Base-by-base conservation (phyloP, 2,888 invertebrate species). In the Cepaea hortensis region DNA sequence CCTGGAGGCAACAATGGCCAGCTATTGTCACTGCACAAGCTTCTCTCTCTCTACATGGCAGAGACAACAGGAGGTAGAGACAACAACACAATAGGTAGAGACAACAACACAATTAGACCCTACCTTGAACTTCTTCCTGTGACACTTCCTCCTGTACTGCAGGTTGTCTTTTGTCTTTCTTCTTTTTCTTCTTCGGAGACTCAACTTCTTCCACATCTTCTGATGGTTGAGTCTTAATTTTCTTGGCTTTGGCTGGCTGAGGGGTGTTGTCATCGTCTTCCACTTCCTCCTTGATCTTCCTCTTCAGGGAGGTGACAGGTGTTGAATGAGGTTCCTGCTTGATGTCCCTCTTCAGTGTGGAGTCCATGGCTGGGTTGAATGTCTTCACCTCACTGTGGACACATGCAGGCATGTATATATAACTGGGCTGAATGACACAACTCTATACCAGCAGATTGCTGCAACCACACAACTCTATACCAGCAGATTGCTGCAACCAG, bases 311-410 rank as follows among this genome's bases (percentile, higher is more conserved):
- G 7, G 50, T 48, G 18, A 68, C 68, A 5, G 15, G 68, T 4
- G 20, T 68, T 6, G 55, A 55, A 11, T 55, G 55, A 9, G 55
- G 7, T 11, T 55, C 55, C 11, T 55, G 55, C 11, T 55, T 55
- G 11, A 55, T 6, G 55, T 20, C 68, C 89, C 95, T 95, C 48
- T 96, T 96, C 73, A 98, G 94, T 0, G 98, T 98, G 77, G 97
- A 97, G 95, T 98, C 98, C 0, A 96, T 96, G 4, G 96, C 97
- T 13, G 96, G 95, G 79, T 96, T 96, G 95, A 98, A 98, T 72
- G 97, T 96, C 90, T 96, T 95, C 83, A 97, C 96, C 95, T 98
- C 97, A 91, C 98, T 97, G 92, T 88, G 95, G 88, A 75, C 87
- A 55, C 55, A 55, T 55, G 55, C 55, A 55, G 11, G 11, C 11